These are phyloP conservation scores for Colius striatus DNA, from an alignment of 2,113 vertebrate genomes.

Conservation along the genomic window DNA sequence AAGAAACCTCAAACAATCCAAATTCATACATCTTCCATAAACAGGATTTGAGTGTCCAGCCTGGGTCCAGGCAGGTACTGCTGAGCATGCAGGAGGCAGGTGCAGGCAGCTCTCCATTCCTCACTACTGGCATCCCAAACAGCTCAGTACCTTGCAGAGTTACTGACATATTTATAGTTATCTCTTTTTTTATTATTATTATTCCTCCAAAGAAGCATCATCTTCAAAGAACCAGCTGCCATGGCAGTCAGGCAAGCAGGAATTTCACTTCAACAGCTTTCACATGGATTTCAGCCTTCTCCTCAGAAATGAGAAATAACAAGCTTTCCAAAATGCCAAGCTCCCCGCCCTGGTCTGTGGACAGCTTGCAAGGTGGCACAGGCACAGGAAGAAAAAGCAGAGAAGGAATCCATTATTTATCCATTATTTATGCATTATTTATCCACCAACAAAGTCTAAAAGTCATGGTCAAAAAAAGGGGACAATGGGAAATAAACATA, in stretches of 20 bases:
- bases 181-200: neutral
- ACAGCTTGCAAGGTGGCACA: neutral
- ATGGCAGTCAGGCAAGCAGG: neutral
- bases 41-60: neutral
- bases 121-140: neutral
- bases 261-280: neutral
- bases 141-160: neutral
- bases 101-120: neutral
- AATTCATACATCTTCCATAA: neutral
- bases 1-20: neutral
- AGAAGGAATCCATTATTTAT: neutral
- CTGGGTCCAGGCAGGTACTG: neutral
- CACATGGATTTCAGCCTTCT: neutral
- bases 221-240: neutral
- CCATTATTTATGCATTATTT: neutral
- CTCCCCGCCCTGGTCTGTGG: rapidly evolving
- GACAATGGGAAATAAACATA: neutral
- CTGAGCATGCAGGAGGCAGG: rapidly evolving
- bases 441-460: neutral
- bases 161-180: neutral
- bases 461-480: rapidly evolving
- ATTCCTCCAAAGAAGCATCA: neutral
- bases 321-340: neutral
- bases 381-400: neutral
- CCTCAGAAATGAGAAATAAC: neutral